A percentile compares a stretch with the other conserved stretches of the same genome.
Evolutionary conservation across 64 coral and sea anemone species (phyloP).

Genomic region (Montipora cactus): DNA sequence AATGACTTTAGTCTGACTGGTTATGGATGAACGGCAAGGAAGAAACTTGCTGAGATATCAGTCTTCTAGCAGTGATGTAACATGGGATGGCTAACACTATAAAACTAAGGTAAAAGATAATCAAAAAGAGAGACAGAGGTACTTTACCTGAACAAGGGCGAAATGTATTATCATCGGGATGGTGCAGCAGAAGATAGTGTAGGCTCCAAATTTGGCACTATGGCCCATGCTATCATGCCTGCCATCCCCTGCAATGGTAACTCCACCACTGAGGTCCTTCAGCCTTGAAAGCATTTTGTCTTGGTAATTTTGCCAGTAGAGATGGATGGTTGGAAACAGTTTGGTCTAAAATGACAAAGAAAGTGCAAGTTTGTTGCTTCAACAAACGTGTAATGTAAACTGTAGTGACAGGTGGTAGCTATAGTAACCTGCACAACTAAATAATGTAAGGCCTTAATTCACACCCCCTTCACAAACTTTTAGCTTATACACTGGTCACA

Average conservation of each 20-base stretch:
- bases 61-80: not conserved
- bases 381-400: no score
- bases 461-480: no score
- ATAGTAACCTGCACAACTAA: no score
- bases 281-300: no score
- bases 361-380: not conserved
- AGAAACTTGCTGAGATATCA: not conserved
- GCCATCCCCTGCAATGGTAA: no score
- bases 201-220: not conserved
- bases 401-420: no score
- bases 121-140: not conserved
- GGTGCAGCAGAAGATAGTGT: conserved; percentile 27
- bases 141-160: conserved; percentile 15
- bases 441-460: no score
- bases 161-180: conserved; percentile 2
- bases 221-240: no score
- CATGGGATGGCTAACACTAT: not conserved
- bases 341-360: no score
- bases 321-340: not conserved
- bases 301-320: not conserved
- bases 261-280: no score
- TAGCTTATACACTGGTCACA: no score
- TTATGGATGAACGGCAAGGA: not conserved
- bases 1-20: not conserved
- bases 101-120: not conserved